Base-by-base conservation (phyloP, 2,113 vertebrate species). In the Periophthalmus modestus region DNA sequence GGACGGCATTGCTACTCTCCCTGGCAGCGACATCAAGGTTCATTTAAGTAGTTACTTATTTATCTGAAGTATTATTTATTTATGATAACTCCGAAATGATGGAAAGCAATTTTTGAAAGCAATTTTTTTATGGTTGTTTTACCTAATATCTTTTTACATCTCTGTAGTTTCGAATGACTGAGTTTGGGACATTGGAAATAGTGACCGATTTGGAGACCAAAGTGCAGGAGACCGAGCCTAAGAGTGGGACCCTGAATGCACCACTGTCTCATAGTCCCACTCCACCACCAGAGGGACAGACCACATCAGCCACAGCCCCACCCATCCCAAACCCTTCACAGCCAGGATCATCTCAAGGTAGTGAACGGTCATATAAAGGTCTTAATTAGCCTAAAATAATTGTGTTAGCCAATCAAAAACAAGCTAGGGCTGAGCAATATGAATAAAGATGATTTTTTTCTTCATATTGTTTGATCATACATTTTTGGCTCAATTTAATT, bases 121-220 rank as follows among this genome's bases (percentile, higher is more conserved):
- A 10, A 43, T 43, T 43, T n/a, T n/a, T n/a, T n/a, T n/a, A n/a
- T n/a, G 0, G 1, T 23, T 46, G 43, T 57, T 5, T 2, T 12
- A 13, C 5, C 0, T 48, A n/a, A 19, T 5, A 6, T 57, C 3
- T 28, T 14, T 21, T 7, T 74, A n/a, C 78, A 12, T 39, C 43
- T 43, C 3, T 19, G 5, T 82, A 99, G 98, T 99, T 99, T 79
- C 95, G 96, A 73, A 96, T 99, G 88, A 99, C 97, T 74, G 98
- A 99, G 84, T 99, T 99, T 88, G 96, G 96, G 77, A 97, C 96
- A 19, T 88, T 98, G 82, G 98, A 99, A 92, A 97, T 99, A 46
- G 96, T 99, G 80, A 97, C 97, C 46, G 96, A 98, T 86, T 73
- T 54, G 15, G 97, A 97, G 85, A 94, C 89, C 39, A 96, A 94